A percentile compares a stretch with the other conserved stretches of the same genome.
Conservation (phyloP, 2,113 vertebrate species). For the Catagonus wagneri region DNA sequence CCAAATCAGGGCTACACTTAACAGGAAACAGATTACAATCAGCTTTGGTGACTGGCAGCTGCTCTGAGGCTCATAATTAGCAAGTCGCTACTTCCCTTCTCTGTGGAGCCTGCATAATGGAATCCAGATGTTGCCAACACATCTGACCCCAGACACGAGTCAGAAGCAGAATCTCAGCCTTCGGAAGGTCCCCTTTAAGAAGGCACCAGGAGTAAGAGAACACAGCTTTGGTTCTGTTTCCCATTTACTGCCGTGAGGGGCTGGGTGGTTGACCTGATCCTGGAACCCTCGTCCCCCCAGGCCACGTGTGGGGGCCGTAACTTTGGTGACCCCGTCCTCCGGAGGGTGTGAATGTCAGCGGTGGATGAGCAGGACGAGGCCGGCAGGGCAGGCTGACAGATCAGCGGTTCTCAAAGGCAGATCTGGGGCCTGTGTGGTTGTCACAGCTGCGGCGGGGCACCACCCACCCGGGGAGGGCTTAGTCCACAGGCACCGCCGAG, state of each 20-base stretch:
- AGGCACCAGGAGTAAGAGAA: neutral
- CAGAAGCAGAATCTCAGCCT: neutral
- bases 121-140: fast-evolving
- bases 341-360: neutral
- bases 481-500: neutral
- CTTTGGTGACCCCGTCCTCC: neutral
- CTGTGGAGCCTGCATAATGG: neutral
- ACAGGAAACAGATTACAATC: neutral
- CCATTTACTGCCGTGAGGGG: too few species aligned
- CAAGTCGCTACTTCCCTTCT: too few species aligned
- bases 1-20: neutral
- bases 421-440: neutral
- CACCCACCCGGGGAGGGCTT: neutral
- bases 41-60: neutral
- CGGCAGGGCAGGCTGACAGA: too few species aligned
- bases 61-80: neutral
- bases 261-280: neutral
- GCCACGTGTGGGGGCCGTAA: neutral
- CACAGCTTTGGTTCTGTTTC: neutral
- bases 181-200: neutral
- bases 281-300: neutral
- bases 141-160: neutral
- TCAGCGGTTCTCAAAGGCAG: neutral
- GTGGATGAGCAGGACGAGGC: neutral
- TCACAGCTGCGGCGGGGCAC: neutral